phyloP scores from a whole-genome alignment of 2,888 invertebrate species.

The Merodon equestris region DNA sequence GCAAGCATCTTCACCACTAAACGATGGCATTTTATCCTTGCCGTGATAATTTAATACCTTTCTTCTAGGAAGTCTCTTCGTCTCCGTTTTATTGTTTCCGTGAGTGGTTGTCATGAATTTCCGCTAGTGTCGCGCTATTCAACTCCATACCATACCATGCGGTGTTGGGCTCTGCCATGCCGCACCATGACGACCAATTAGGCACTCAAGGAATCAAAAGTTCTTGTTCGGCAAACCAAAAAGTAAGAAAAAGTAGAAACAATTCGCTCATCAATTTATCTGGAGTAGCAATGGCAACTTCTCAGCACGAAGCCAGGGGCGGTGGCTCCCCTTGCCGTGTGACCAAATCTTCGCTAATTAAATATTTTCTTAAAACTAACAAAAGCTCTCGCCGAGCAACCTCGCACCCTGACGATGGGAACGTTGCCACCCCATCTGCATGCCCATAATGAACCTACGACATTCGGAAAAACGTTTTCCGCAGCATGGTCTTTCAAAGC shows the following conservation, averaged over 20 bases:
- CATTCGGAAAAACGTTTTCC: slow-evolving; percentile 68
- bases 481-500: slow-evolving; percentile 57
- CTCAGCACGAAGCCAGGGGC: slow-evolving; percentile 17
- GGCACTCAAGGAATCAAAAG: slow-evolving; percentile 60
- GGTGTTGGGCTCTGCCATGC: neutral
- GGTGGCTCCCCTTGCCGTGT: neutral
- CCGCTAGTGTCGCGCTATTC: slow-evolving; percentile 22
- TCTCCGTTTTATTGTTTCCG: slow-evolving; percentile 40
- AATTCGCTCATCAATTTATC: slow-evolving; percentile 67
- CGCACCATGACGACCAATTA: slow-evolving; percentile 59
- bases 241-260: slow-evolving; percentile 19
- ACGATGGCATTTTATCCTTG: slow-evolving; percentile 66
- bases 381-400: slow-evolving; percentile 44
- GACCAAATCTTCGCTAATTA: slow-evolving; percentile 62
- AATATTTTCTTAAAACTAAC: slow-evolving; percentile 68
- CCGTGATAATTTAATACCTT: slow-evolving; percentile 65
- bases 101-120: slow-evolving; percentile 49
- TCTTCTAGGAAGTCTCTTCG: slow-evolving; percentile 29
- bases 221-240: neutral
- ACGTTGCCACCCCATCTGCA: slow-evolving; percentile 28
- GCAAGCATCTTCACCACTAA: slow-evolving; percentile 45
- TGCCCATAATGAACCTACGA: slow-evolving; percentile 67
- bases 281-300: slow-evolving; percentile 62
- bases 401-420: slow-evolving; percentile 7
- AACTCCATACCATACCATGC: neutral